Evolutionary conservation across 2,113 vertebrate genomes (phyloP).

Genomic region (Phrynosoma platyrhinos): DNA sequence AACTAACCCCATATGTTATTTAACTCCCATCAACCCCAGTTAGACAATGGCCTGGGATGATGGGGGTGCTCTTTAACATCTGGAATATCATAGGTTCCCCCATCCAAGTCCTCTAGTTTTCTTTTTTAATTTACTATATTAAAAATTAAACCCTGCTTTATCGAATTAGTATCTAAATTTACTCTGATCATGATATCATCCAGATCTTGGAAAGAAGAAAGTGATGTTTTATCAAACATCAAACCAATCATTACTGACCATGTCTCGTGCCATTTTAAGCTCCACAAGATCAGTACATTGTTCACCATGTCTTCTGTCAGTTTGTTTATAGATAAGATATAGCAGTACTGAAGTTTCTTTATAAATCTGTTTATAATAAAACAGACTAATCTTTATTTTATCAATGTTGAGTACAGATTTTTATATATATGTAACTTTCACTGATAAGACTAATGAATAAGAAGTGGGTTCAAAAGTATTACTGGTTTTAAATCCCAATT

Average conservation of each 20-base stretch:
- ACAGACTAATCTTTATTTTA: constrained; percentile 2
- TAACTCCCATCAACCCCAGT: not conserved
- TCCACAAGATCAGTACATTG: not conserved
- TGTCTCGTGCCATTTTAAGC: not conserved
- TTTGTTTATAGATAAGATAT: not conserved
- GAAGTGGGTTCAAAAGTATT: not conserved
- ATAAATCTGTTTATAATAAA: not conserved
- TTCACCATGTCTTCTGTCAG: constrained; percentile 2
- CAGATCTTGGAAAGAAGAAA: not conserved
- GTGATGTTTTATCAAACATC: not conserved
- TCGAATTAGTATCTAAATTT: not conserved
- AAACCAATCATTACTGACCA: not conserved
- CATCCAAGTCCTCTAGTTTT: not conserved
- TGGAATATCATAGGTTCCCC: not conserved
- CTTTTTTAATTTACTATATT: not conserved
- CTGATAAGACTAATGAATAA: constrained; percentile 10
- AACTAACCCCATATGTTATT: not conserved
- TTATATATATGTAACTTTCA: not conserved
- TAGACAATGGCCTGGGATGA: not conserved
- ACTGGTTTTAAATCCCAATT: not conserved
- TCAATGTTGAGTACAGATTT: not conserved
- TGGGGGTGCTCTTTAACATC: not conserved
- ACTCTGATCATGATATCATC: not conserved
- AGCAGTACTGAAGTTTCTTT: not conserved
- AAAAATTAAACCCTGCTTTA: not conserved